Base-by-base conservation (phyloP, 2,888 invertebrate species). In the Caenorhabditis sulstoni region DNA sequence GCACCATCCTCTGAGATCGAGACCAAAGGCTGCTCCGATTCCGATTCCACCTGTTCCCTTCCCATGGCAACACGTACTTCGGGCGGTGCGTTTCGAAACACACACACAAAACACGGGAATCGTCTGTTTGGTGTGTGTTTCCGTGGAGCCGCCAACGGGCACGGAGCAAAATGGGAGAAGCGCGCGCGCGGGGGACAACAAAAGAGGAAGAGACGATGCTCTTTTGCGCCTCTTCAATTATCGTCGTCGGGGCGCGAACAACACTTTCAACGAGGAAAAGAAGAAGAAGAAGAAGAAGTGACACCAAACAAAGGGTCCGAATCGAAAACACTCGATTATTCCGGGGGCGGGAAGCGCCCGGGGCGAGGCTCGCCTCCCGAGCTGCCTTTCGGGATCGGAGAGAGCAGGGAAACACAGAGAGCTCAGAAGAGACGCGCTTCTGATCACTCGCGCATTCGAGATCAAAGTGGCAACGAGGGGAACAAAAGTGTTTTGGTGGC, bases 51-150 rank as follows among this genome's bases (percentile, higher is more conserved):
- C 47, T 64, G 71, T 62, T 64, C 62, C 55, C 55, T 39, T 55
- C 23, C 57, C 71, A 71, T 71, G 35, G 41, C 57, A 71, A 71
- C 71, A 29, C 20, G 57, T 62, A 71, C 62, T 70, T 52, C 41
- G n/a, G 20, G 1, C 5, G 37, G 41, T 57, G 18, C 39, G 18
- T 68, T 68, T 68, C 68, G 59, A 68, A 68, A 68, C 41, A 55
- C 35, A 67, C 50, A 67, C 35, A 67, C 50, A 67, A 53, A 59
- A 59, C 50, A 68, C 37, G 57, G 22, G 9, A 23, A 35, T 29
- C n/a, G 29, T 45, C 3, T 23, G 62, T 52, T n/a, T n/a, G n/a
- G 35, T 18, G n/a, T 35, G 3, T 12, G 1, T 29, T 9, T 37
- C n/a, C 35, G 53, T 41, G 53, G 35, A 53, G 53, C 18, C 5